Base-by-base conservation (phyloP, 1,140 invertebrate genomes). In the Drosophila guanche region DNA sequence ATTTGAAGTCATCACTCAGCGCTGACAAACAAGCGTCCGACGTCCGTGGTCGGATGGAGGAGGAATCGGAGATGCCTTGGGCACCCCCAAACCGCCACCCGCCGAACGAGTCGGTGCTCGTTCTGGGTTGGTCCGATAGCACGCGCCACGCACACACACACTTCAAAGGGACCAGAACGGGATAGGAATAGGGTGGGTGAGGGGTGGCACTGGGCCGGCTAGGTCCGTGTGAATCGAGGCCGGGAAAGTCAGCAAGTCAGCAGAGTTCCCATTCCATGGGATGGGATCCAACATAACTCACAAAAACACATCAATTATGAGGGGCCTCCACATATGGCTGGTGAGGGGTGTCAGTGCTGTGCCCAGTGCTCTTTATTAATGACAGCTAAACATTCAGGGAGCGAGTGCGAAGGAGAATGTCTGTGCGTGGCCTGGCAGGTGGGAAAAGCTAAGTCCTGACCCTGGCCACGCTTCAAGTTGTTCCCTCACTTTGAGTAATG, bases 281-380 rank as follows among this genome's bases (percentile, higher is more conserved):
- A 67, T 58, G 79, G 74, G 63, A 70, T 86, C 53, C 47, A 62
- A 65, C 81, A 88, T 86, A 88, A 85, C 78, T 88, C 81, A 86
- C 81, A 81, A 86, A 81, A 86, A 81, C 77, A 86, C 81, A 85
- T 85, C 81, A 85, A 85, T 86, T 85, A 85, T 85, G 83, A 68
- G 56, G 43, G 22, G 47, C 60, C 71, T 69, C 46, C 69, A 55
- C 50, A 69, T 55, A 54, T 42, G 62, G 10, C 33, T 63, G 61
- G 58, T 45, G 22, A 4, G 52, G 52, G 54, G 23, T 55, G 45
- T 29, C 14, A 48, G 46, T 41, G 42, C 45, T 42, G 63, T 52
- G 73, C 59, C 55, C 47, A 53, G 60, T 53, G 63, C 73, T 81
- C 77, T 78, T 88, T 86, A 86, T 86, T 86, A 86, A 86, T 88